A percentile compares a stretch with the other conserved stretches of the same genome.
Evolutionary conservation across 2,888 invertebrate species (phyloP).

Genomic region (Omphaloscelis lunosa): DNA sequence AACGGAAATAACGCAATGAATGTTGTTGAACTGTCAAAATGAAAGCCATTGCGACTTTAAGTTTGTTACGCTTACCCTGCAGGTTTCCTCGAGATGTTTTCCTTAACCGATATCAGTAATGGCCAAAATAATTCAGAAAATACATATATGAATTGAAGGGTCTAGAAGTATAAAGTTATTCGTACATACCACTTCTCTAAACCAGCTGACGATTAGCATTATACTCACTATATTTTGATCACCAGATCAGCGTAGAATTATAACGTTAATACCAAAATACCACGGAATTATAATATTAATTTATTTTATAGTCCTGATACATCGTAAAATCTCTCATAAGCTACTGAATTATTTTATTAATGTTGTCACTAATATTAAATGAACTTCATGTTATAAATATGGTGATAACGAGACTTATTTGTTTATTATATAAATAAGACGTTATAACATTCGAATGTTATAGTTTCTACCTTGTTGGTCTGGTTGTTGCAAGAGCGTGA

Average conservation of each 20-base stretch:
- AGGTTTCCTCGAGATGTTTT: too few species aligned
- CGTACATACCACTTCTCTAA: not conserved
- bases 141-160: too few species aligned
- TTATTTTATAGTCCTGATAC: conserved; percentile 46
- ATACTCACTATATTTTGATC: conserved; percentile 8
- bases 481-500: not conserved
- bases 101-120: too few species aligned
- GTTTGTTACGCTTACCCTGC: too few species aligned
- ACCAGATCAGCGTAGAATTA: conserved; percentile 25
- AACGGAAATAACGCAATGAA: too few species aligned
- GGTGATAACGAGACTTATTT: conserved; percentile 13
- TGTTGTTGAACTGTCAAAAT: too few species aligned
- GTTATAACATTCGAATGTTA: not conserved
- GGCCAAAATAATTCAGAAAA: too few species aligned
- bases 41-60: too few species aligned
- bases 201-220: not conserved
- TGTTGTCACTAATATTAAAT: conserved; percentile 18
- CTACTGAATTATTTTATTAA: conserved; percentile 53
- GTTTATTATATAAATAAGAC: conserved; percentile 26
- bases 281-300: conserved; percentile 34
- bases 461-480: not conserved
- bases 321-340: conserved; percentile 23
- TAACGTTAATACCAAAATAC: conserved; percentile 22
- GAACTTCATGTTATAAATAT: conserved; percentile 36
- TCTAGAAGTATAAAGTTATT: not conserved